Evolutionary conservation across 2,113 vertebrate species (phyloP), one percentile per base, ranked within the genome.

Genomic region (Isichthys henryi): DNA sequence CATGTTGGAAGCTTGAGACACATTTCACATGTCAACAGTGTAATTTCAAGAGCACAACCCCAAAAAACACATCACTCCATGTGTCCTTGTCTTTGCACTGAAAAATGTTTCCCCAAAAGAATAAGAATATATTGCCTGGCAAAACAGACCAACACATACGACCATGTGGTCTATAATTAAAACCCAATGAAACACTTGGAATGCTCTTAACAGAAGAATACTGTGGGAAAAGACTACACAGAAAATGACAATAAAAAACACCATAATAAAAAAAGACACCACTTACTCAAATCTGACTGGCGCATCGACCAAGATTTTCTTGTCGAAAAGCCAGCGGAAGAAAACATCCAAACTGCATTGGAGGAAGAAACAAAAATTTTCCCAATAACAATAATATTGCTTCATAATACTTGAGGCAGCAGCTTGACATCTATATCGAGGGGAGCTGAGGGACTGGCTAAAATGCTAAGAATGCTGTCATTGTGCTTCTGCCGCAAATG

Each of bases 261-360:
- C 39, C 39, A 39, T 39, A 39, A 39, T 15, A 77, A 5, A 58
- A 58, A 35, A 53, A 11, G 49, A 90, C 23, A 77, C 43, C 70
- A 98, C 98, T 97, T 94, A 99, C 98, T 99, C 98, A 95, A 99
- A 99, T 92, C 98, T 92, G 91, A 99, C 95, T 0, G 94, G 91
- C 0, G 95, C 98, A 90, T 98, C 96, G 0, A 93, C 98, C 52
- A 99, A 94, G 93, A 99, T 99, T 91, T 98, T 98, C 93, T 96
- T 98, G 93, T 99, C 98, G 53, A 99, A 99, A 90, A 99, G 95
- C 98, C 98, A 99, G 46, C 98, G 97, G 94, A 99, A 99, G 93
- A 99, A 99, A 89, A 98, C 96, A 83, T 98, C 97, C 95, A 99
- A 94, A 92, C 98, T 99, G 93, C 43, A 93, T 27, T 45, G 27